These are phyloP conservation scores for Amphimallon solstitiale DNA, from an alignment of 2,888 invertebrate genomes.

Conservation along the genomic window DNA sequence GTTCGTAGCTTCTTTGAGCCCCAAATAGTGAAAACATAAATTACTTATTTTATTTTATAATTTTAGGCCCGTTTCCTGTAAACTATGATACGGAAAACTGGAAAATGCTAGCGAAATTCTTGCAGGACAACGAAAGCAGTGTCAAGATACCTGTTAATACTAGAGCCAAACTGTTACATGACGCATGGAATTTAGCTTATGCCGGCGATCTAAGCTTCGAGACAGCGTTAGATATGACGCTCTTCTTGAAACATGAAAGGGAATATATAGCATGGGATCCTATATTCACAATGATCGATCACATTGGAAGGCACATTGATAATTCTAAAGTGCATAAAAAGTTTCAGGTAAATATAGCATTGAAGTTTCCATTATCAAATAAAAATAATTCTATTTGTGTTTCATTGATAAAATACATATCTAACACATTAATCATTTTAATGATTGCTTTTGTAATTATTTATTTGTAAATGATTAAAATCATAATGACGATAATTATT, in stretches of 20 bases:
- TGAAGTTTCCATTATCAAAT: too few species aligned
- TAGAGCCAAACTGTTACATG: constrained; percentile 79
- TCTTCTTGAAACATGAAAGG: constrained; percentile 77
- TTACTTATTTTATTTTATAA: constrained; percentile 5
- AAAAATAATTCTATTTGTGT: too few species aligned
- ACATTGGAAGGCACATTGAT: constrained; percentile 79
- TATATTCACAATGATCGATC: constrained; percentile 84
- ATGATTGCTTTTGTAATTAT: too few species aligned
- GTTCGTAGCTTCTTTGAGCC: too few species aligned
- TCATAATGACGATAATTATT: too few species aligned
- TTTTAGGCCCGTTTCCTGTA: constrained; percentile 80
- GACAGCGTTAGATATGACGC: constrained; percentile 81
- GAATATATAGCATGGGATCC: constrained; percentile 85
- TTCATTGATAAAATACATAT: too few species aligned
- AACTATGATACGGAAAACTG: constrained; percentile 84
- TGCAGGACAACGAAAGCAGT: constrained; percentile 68
- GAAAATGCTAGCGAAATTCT: constrained; percentile 75
- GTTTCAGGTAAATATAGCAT: constrained; percentile 73
- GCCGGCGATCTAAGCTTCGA: constrained; percentile 81
- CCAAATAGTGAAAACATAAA: too few species aligned
- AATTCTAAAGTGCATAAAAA: constrained; percentile 73
- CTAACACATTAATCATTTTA: too few species aligned
- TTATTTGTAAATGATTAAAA: too few species aligned
- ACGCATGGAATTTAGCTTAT: constrained; percentile 82
- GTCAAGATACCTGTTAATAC: constrained; percentile 75